Conservation (phyloP, 2,113 vertebrate genomes). For the Corvus moneduloides region DNA sequence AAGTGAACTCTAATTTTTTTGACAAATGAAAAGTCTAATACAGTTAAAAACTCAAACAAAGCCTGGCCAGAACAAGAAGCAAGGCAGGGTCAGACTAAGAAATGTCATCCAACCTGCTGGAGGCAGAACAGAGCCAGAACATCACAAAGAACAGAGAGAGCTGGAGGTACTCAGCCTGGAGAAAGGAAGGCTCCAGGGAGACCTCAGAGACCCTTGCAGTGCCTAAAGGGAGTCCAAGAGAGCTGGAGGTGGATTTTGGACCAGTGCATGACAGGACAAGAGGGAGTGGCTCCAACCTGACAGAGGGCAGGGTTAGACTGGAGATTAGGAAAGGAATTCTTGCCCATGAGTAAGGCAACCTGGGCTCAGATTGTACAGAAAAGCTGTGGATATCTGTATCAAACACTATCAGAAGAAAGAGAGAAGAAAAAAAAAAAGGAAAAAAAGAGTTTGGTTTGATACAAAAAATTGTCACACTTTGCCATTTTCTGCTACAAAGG, state of each 20-base stretch:
- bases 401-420: background rate
- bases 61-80: background rate
- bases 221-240: background rate
- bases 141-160: background rate
- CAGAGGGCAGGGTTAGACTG: background rate
- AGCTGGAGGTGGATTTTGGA: background rate
- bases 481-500: background rate
- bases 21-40: background rate
- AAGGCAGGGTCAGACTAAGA: background rate
- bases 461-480: background rate
- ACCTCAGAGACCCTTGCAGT: background rate
- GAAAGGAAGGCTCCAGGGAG: background rate
- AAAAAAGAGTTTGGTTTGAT: background rate
- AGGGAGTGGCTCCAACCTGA: background rate
- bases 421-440: rapidly evolving
- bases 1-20: background rate
- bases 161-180: background rate
- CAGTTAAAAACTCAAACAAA: background rate
- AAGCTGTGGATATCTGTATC: background rate
- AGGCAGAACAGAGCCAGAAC: background rate
- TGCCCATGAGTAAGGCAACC: background rate
- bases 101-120: background rate
- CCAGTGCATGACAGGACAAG: background rate
- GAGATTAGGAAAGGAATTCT: background rate
- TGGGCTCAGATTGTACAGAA: background rate